A percentile compares a stretch with the other conserved stretches of the same genome.
phyloP scores from a whole-genome alignment of 2,888 invertebrate genomes.

The Tiphia femorata region DNA sequence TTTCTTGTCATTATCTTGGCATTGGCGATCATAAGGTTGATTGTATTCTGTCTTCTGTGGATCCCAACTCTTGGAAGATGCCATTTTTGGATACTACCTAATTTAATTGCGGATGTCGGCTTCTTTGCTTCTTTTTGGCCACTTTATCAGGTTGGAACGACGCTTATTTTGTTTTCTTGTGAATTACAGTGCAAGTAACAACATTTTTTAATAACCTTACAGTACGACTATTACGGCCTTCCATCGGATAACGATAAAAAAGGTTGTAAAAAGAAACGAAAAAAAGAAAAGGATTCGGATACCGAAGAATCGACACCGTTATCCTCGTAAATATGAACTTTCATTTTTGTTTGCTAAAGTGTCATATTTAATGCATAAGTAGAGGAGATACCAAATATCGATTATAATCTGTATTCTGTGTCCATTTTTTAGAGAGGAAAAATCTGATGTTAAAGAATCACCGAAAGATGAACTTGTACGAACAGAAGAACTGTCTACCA shows the following conservation, averaged over 20 bases:
- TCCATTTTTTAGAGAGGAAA: conserved; percentile 45
- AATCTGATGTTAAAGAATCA: conserved; percentile 26
- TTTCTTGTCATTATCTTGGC: conserved; percentile 95
- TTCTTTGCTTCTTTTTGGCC: conserved; percentile 99
- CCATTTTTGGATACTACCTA: conserved; percentile 98
- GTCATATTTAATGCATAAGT: background rate
- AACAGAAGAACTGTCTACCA: conserved; percentile 38
- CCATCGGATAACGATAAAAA: conserved; percentile 71
- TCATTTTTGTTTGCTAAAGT: background rate
- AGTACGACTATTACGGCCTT: conserved; percentile 86
- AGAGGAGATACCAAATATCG: background rate
- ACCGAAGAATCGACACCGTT: conserved; percentile 72
- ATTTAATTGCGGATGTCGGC: conserved; percentile 98
- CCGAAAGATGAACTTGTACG: conserved; percentile 28
- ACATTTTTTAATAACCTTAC: conserved; percentile 23
- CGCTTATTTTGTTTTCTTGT: background rate
- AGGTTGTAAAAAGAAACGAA: conserved; percentile 77
- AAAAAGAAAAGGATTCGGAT: conserved; percentile 86
- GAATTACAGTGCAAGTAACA: background rate
- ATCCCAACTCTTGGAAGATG: conserved; percentile 87
- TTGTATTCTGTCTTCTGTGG: conserved; percentile 95
- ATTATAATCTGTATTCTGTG: no score
- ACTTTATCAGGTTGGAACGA: conserved; percentile 83
- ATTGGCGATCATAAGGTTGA: conserved; percentile 87
- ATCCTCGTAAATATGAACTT: conserved; percentile 23